phyloP scores from a whole-genome alignment of 1,140 invertebrate genomes.

The Pinna nobilis region DNA sequence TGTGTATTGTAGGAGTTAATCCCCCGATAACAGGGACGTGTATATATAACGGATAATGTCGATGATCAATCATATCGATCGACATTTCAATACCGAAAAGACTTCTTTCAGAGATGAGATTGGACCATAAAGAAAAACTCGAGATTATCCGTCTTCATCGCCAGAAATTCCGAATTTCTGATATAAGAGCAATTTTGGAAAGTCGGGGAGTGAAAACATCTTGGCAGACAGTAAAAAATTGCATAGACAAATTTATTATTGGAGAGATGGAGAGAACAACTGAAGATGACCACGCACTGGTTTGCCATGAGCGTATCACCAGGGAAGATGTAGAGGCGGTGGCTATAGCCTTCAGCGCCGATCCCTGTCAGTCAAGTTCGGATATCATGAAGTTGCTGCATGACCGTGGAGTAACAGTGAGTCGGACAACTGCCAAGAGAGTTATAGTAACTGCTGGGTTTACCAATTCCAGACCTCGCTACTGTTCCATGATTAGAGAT shows the following conservation, averaged over 20 bases:
- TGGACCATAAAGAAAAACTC: not conserved
- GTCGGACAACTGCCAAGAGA: not conserved
- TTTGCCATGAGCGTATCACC: not conserved
- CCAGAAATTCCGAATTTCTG: not conserved
- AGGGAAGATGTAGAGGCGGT: not conserved
- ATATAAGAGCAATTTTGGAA: not conserved
- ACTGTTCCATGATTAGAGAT: conserved; percentile 29
- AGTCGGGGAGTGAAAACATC: not conserved
- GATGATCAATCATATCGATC: too few species aligned
- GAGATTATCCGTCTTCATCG: not conserved
- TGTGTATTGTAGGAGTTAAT: too few species aligned
- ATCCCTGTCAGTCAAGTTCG: not conserved
- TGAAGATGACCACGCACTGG: not conserved
- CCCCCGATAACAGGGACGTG: too few species aligned
- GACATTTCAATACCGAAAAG: too few species aligned
- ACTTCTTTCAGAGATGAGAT: too few species aligned
- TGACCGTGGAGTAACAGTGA: not conserved
- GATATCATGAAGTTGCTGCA: not conserved
- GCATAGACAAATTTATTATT: not conserved
- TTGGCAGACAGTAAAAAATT: not conserved
- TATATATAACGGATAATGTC: too few species aligned
- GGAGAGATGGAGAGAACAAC: not conserved
- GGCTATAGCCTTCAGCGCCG: not conserved
- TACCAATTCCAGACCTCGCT: not conserved
- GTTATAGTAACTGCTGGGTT: conserved; percentile 8